phyloP scores from a whole-genome alignment of 2,113 vertebrate genomes.

The Ginglymostoma cirratum region DNA sequence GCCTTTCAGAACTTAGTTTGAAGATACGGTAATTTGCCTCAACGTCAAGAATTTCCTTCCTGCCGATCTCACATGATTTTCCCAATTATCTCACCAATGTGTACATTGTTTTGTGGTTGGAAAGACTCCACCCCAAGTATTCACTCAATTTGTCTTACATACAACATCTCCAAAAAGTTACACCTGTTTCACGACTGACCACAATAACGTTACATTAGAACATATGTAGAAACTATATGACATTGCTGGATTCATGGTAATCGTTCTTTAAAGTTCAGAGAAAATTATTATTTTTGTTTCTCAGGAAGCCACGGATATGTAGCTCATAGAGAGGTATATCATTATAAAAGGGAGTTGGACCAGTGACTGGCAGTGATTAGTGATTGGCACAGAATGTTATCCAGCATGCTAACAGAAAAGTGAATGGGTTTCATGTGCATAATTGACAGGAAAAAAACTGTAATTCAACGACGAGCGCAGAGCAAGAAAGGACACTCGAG shows the following conservation, averaged over 20 bases:
- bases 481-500: background rate
- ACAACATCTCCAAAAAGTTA: background rate
- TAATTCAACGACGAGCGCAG: background rate
- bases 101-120: no score
- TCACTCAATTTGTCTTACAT: background rate
- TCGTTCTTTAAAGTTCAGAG: background rate
- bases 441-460: background rate
- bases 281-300: background rate
- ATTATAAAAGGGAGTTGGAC: no score
- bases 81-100: no score
- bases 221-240: background rate
- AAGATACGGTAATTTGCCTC: no score
- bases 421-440: background rate
- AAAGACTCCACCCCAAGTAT: no score
- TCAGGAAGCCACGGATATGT: no score
- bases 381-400: background rate
- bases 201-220: background rate
- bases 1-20: no score
- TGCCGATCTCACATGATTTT: no score
- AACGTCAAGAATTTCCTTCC: no score
- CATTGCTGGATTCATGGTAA: background rate
- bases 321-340: background rate
- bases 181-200: background rate
- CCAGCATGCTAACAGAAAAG: background rate
- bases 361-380: background rate